A percentile compares a stretch with the other conserved stretches of the same genome.
phyloP scores from a whole-genome alignment of 2,797 vertebrate species.

The Notoglanidium macrostoma region DNA sequence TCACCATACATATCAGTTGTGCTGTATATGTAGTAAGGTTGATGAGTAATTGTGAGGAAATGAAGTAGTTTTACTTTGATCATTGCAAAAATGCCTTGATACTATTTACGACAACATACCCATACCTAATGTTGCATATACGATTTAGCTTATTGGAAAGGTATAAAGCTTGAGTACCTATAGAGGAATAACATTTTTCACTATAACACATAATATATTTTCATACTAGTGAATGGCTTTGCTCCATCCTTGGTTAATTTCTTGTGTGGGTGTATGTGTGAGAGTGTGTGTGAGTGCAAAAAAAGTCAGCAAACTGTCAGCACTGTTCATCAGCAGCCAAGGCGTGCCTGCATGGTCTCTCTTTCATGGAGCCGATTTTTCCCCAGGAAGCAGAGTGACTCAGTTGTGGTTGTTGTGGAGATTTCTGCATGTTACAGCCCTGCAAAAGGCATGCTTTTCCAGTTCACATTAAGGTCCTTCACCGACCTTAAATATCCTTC shows the following conservation, averaged over 20 bases:
- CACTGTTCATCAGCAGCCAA: constrained; percentile 60
- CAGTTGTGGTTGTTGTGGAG: constrained; percentile 72
- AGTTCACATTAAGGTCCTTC: constrained; percentile 69
- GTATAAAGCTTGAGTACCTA: constrained; percentile 14
- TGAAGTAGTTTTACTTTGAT: neutral
- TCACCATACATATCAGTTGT: constrained; percentile 17
- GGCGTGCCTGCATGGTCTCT: constrained; percentile 64
- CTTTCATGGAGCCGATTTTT: constrained; percentile 66
- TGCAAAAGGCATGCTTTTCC: constrained; percentile 56
- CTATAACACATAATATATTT: neutral
- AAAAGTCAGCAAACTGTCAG: constrained; percentile 61
- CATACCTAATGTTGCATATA: constrained; percentile 4
- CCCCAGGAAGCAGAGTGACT: constrained; percentile 75
- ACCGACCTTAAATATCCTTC: constrained; percentile 60
- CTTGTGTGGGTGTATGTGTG: constrained; percentile 58
- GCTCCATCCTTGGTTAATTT: constrained; percentile 10
- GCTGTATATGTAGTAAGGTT: constrained; percentile 28
- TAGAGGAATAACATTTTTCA: neutral
- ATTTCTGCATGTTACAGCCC: constrained; percentile 59
- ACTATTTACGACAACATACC: constrained; percentile 1
- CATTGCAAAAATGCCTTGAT: constrained; percentile 21
- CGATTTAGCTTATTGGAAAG: neutral
- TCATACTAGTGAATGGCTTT: constrained; percentile 2
- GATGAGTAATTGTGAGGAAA: constrained; percentile 25
- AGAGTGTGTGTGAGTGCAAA: constrained; percentile 45